Evolutionary conservation across 2,797 vertebrate genomes (phyloP).

Genomic region (Eurystomus glaucurus): DNA sequence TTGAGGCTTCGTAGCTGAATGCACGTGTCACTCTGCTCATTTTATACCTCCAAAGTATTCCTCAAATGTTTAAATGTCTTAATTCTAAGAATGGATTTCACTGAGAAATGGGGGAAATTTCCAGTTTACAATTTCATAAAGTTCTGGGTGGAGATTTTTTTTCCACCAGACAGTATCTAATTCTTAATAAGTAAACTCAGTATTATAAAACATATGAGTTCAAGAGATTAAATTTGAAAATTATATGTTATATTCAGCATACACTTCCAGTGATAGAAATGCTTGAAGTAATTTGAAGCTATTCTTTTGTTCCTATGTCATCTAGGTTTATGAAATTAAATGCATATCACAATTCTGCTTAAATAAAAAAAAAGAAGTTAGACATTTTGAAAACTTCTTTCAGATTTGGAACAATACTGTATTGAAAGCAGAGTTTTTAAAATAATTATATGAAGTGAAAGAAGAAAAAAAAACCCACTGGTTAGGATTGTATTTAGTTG

Average conservation of each 20-base stretch:
- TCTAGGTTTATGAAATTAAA: constrained; percentile 55
- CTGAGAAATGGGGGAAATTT: not conserved
- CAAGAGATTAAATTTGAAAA: constrained; percentile 61
- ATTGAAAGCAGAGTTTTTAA: constrained; percentile 35
- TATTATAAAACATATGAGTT: not conserved
- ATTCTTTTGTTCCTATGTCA: constrained; percentile 47
- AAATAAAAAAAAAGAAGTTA: constrained; percentile 25
- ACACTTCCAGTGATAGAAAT: constrained; percentile 18
- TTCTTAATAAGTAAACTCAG: constrained; percentile 55
- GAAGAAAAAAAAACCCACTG: not conserved
- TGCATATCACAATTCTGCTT: constrained; percentile 5
- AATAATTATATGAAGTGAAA: not conserved
- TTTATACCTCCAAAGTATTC: not conserved
- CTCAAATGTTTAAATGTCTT: not conserved
- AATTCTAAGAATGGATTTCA: constrained; percentile 1
- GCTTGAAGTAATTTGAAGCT: constrained; percentile 20
- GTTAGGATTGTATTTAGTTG: not conserved
- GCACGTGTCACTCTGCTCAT: not conserved
- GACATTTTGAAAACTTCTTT: constrained; percentile 45
- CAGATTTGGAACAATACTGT: constrained; percentile 46
- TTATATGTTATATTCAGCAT: constrained; percentile 20
- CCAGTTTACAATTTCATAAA: not conserved
- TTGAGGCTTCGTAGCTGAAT: not conserved
- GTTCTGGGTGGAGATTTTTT: not conserved
- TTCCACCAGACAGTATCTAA: not conserved